Evolutionary conservation across 1,140 invertebrate species (phyloP), one percentile per base, ranked within the genome.

Genomic region (Grapholita molesta): DNA sequence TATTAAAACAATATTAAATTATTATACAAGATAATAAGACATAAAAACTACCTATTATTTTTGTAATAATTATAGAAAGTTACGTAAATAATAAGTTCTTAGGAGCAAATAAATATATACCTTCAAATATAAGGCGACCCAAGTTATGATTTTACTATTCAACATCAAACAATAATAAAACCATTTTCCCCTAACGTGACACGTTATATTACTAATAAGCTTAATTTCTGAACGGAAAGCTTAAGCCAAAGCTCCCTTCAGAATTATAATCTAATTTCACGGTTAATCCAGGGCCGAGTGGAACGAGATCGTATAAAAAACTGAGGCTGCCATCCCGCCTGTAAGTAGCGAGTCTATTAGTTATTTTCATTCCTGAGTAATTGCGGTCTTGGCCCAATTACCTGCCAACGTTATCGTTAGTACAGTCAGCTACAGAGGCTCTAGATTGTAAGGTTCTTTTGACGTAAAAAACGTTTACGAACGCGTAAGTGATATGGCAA

Each of bases 351-450:
- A 61, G 28, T 61, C 55, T 21, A 61, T 28, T 73, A 70, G 71
- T 67, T 70, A 67, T 70, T 77, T 78, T 70, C 71, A 80, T 80
- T 80, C 76, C 78, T 57, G 66, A 67, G 74, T 80, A 80, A 80
- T 80, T 76, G 70, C 66, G 70, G 68, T 68, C 66, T 70, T 53
- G 74, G 55, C 70, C 75, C 74, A 81, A 79, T 79, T 81, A 79
- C 70, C 73, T 55, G n/a, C n/a, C n/a, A n/a, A 69, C 65, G 53
- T 25, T 48, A 48, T 48, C 42, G 42, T 48, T 21, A 48, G 42
- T 48, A 48, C 42, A 48, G 42, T 48, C 42, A 21, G 42, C 42
- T 21, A 48, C 18, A 8, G 21, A 18, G n/a, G n/a, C n/a, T n/a
- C n/a, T n/a, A n/a, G n/a, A n/a, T n/a, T n/a, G n/a, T n/a, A n/a